These are phyloP conservation scores for Eubucco bourcierii DNA, from an alignment of 2,113 vertebrate genomes.

Conservation along the genomic window DNA sequence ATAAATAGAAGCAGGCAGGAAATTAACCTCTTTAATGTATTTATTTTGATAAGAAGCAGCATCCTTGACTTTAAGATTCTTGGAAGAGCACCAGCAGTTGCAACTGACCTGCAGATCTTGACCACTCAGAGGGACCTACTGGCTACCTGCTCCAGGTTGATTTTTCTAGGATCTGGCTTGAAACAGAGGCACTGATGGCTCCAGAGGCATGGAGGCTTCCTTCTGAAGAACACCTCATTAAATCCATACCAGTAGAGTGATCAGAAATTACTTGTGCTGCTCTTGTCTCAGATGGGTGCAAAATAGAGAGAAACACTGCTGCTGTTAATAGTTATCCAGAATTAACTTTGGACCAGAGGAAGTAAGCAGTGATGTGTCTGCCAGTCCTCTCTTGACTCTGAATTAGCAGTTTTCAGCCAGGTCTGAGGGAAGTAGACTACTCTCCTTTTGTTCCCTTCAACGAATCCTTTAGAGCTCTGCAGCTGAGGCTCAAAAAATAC, in stretches of 20 bases:
- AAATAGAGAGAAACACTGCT: neutral
- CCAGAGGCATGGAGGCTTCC: neutral
- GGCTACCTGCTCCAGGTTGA: neutral
- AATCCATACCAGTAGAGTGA: neutral
- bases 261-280: neutral
- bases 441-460: neutral
- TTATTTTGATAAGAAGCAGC: neutral
- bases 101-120: neutral
- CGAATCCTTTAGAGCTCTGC: neutral
- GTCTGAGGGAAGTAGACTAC: neutral
- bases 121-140: neutral
- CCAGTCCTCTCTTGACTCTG: neutral
- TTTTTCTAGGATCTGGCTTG: neutral
- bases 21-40: neutral
- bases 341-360: neutral
- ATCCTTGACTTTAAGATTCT: neutral
- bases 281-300: neutral
- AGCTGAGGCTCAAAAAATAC: neutral
- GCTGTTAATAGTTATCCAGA: neutral
- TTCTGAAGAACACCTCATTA: neutral
- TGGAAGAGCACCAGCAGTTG: neutral
- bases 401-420: neutral
- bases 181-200: neutral
- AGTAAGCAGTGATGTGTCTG: neutral
- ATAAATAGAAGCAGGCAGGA: neutral